Percentiles rank a stretch among this genome's conserved stretches.
Evolutionary conservation across 1,140 invertebrate species (phyloP).

Genomic region (Drosophila truncata): DNA sequence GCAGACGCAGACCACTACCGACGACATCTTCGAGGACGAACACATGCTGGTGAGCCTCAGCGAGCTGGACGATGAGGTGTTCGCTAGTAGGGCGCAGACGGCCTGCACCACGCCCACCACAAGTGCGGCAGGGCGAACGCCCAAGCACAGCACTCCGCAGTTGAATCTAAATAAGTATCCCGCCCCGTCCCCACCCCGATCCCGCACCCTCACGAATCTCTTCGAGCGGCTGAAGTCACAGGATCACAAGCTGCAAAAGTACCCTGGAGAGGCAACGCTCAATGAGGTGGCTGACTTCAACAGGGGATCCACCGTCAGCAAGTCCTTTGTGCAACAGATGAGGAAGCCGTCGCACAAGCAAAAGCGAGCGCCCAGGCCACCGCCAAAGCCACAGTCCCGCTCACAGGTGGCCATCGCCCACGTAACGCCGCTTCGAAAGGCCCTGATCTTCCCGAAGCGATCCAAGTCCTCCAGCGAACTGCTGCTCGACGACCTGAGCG

Average conservation of each 20-base stretch:
- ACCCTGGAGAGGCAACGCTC: conserved; percentile 60
- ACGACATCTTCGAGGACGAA: conserved; percentile 70
- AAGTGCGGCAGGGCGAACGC: conserved; percentile 55
- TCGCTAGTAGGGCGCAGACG: conserved; percentile 61
- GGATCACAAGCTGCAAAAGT: conserved; percentile 72
- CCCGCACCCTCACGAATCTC: conserved; percentile 72
- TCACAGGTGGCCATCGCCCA: conserved; percentile 62
- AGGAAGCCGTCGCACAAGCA: conserved; percentile 66
- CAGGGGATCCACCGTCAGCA: conserved; percentile 80
- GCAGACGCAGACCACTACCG: conserved; percentile 59
- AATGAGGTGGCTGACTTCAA: conserved; percentile 69
- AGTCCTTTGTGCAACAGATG: conserved; percentile 82
- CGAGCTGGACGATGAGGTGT: conserved; percentile 76
- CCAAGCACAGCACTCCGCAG: conserved; percentile 64
- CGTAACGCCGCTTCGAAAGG: conserved; percentile 70
- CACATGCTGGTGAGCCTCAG: conserved; percentile 77
- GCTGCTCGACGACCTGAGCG: conserved; percentile 71
- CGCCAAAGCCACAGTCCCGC: conserved; percentile 70
- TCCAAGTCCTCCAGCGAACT: conserved; percentile 78
- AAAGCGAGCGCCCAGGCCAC: conserved; percentile 65
- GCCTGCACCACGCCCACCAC: conserved; percentile 63
- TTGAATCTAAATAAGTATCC: conserved; percentile 63
- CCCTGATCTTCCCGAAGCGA: conserved; percentile 73
- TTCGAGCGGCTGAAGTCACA: conserved; percentile 74
- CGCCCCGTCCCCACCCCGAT: conserved; percentile 64